These are phyloP conservation scores for Lagocephalus sceleratus DNA, from an alignment of 2,797 vertebrate species.

Conservation along the genomic window DNA sequence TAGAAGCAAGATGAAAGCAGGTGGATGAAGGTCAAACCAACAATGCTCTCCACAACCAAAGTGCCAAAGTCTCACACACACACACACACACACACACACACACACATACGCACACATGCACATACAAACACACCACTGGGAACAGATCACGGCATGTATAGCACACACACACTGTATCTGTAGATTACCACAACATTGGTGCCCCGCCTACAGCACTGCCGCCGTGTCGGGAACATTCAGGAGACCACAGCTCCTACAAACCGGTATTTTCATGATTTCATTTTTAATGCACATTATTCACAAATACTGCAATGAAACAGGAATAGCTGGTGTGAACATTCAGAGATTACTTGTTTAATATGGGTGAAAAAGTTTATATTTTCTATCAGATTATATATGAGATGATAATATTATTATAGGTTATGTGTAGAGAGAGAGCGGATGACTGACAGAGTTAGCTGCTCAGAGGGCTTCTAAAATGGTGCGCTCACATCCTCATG, in stretches of 20 bases:
- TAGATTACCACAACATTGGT: too few species aligned
- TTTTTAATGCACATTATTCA: conserved; percentile 18
- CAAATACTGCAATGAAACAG: neutral
- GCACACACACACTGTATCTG: too few species aligned
- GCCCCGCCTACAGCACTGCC: too few species aligned
- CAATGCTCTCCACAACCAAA: conserved; percentile 63
- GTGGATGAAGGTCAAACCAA: conserved; percentile 21
- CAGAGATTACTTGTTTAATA: conserved; percentile 47
- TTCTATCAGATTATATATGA: conserved; percentile 63
- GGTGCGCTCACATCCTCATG: too few species aligned
- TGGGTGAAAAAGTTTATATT: conserved; percentile 62
- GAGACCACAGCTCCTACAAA: conserved; percentile 28
- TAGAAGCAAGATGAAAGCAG: conserved; percentile 62
- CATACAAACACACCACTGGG: neutral
- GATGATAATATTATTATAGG: conserved; percentile 58
- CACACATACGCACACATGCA: neutral
- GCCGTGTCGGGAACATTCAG: conserved; percentile 24
- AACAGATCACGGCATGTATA: too few species aligned
- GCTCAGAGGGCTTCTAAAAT: too few species aligned
- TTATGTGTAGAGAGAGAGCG: conserved; percentile 20
- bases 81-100: conserved; percentile 5
- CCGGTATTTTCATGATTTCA: conserved; percentile 13
- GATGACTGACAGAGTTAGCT: neutral
- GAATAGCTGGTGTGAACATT: conserved; percentile 30
- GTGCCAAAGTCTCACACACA: conserved; percentile 72